Percentiles rank a stretch among this genome's conserved stretches.
Conservation (phyloP, 2,797 vertebrate species). For the Catamblyrhynchus diadema region DNA sequence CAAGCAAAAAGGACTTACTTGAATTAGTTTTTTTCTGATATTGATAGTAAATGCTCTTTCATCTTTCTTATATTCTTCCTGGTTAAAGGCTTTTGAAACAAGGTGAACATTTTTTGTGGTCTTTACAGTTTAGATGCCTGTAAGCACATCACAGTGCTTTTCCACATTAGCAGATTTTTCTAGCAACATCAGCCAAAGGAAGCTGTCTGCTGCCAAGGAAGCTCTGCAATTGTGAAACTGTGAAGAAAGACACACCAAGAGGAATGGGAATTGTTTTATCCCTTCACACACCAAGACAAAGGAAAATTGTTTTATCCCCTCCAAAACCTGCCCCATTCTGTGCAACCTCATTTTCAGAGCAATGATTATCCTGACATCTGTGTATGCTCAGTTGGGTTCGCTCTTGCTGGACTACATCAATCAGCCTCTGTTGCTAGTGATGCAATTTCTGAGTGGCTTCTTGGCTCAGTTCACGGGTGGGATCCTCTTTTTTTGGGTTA, state of each 20-base stretch:
- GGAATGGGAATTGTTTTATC: slow-evolving; percentile 6
- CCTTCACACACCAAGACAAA: background rate
- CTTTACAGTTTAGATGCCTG: background rate
- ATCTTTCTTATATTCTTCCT: background rate
- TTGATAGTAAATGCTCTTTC: background rate
- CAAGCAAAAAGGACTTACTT: background rate
- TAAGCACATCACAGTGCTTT: background rate
- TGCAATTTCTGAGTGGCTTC: background rate
- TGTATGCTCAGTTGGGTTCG: background rate
- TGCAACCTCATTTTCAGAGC: background rate
- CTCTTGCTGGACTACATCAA: background rate
- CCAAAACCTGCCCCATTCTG: background rate
- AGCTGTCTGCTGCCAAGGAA: background rate
- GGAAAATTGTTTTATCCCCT: background rate
- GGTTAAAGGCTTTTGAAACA: background rate
- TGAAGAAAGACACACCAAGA: slow-evolving; percentile 12
- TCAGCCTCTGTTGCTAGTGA: background rate
- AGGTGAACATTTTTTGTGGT: background rate
- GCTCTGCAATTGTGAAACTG: background rate
- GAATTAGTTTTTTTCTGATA: background rate
- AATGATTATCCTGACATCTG: background rate
- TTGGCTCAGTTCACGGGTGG: background rate
- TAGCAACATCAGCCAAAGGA: background rate
- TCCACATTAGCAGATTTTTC: background rate
- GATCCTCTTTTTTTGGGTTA: background rate